Evolutionary conservation across 2,888 invertebrate species (phyloP), one percentile per base, ranked within the genome.

Genomic region (Hemistola chrysoprasaria): DNA sequence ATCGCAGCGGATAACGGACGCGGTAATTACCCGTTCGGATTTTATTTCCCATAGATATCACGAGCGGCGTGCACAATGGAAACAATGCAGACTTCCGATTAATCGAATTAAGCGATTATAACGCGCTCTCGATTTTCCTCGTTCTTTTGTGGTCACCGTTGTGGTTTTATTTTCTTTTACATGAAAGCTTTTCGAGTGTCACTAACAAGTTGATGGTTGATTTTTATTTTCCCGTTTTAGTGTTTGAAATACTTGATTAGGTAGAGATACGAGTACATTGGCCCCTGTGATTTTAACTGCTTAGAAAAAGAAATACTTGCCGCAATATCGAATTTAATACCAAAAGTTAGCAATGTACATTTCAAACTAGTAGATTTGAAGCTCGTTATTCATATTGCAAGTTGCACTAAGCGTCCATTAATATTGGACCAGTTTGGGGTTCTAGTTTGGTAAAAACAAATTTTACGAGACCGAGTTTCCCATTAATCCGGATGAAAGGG

Each of bases 1-100:
- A 59, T 58, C 56, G 54, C 54, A 53, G 56, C 49, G 55, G 61
- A 57, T 69, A 65, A 62, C 59, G 56, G 50, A 48, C 46, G 55
- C 45, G 50, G 56, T 53, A 63, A 65, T 69, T 67, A 65, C 62
- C 53, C 2, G 55, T 34, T 41, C 49, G 40, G 52, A 53, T 62
- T 73, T 70, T 69, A 70, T 70, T 66, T 67, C 58, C 53, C 56
- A 65, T 56, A 59, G 60, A 65, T 64, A 68, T 55, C 56, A 61
- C 56, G 53, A 55, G 53, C 51, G 51, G 50, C 47, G 46, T 45
- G 34, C 50, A 53, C 49, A 54, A 41, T 49, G 42, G 53, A 55
- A 56, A 59, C 58, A 60, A 56, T 59, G 43, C 47, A 40, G 45
- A 44, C 43, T 48, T 40, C 47, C 53, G 53, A 59, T 64, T 59